Percentiles rank a stretch among this genome's conserved stretches.
Conservation (phyloP, 2,113 vertebrate genomes). For the Trogon melanurus region DNA sequence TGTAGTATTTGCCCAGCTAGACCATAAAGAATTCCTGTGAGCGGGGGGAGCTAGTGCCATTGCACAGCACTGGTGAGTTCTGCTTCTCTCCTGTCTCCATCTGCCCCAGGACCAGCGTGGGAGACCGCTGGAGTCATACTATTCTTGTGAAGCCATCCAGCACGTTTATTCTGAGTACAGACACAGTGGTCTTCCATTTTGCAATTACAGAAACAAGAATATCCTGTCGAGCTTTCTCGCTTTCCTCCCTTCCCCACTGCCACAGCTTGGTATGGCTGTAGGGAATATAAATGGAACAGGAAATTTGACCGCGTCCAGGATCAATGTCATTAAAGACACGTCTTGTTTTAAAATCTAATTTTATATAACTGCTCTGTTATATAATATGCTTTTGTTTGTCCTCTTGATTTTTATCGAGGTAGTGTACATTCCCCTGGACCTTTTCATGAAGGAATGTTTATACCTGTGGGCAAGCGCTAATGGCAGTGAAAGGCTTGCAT, state of each 20-base stretch:
- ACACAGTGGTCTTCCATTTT: slow-evolving; percentile 13
- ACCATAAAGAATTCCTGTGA: slow-evolving; percentile 71
- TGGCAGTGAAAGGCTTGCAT: slow-evolving; percentile 81
- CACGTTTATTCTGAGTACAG: slow-evolving; percentile 42
- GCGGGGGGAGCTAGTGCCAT: neutral
- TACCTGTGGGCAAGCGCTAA: slow-evolving; percentile 79
- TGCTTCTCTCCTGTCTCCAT: neutral
- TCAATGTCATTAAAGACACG: slow-evolving; percentile 67
- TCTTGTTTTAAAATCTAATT: slow-evolving; percentile 67
- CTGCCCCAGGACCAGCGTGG: neutral
- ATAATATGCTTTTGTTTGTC: slow-evolving; percentile 76
- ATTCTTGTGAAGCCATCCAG: neutral
- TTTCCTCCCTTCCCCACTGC: neutral
- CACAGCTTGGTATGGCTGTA: slow-evolving; percentile 15
- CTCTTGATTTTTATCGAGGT: slow-evolving; percentile 75
- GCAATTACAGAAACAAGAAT: slow-evolving; percentile 20
- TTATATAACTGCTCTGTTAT: slow-evolving; percentile 68
- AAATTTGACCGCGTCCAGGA: slow-evolving; percentile 64
- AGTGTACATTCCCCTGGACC: slow-evolving; percentile 73
- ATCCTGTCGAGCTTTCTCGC: neutral
- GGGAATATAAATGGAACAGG: slow-evolving; percentile 45
- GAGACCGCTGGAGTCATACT: neutral
- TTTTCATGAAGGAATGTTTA: slow-evolving; percentile 79
- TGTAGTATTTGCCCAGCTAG: slow-evolving; percentile 73
- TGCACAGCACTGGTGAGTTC: neutral